Base-by-base conservation (phyloP, 2,888 invertebrate species). In the Apamea anceps region DNA sequence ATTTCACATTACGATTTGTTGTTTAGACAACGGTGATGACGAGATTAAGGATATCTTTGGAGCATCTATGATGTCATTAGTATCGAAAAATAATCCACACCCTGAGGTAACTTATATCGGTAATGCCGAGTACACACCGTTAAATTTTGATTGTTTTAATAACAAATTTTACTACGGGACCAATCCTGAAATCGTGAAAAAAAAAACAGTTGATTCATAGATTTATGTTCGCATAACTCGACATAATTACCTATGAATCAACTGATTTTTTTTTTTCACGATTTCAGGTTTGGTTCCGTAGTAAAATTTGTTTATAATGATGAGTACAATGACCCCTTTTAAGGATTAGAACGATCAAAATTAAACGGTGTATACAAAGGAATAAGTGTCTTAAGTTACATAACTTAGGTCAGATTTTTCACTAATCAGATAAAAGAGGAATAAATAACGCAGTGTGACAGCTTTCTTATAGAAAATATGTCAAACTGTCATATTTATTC, bases 1-100 rank as follows among this genome's bases (percentile, higher is more conserved):
- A 5, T 81, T 82, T 48, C 84, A 90, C 32, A 84, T 87, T 18
- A 81, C 88, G 0, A 81, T 93, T 28, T 94, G 95, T 84, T 93
- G 92, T 67, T 65, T 90, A 1, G 94, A 94, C 57, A 90, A 91
- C 15, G 89, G 83, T 4, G 81, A 86, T 25, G 90, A 86, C 5
- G 62, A 70, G 66, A 84, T 88, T 13, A 89, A 87, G 6, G 80
- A 91, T 15, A 85, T 94, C 4, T 74, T 93, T 42, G 94, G 92
- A 5, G 91, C 90, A 77, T 91, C 25, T 76, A 7, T 67, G 5
- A 84, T 92, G 80, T 37, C 77, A 7, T 37, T 93, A 13, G 72
- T 67, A 18, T 85, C 77, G 0, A 86, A 85, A 75, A 76, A 88
- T 10, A 85, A 89, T 28, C 7, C 54, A 37, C 13, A 28, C 32